Percentiles rank a stretch among this genome's conserved stretches.
Evolutionary conservation across 2,113 vertebrate genomes (phyloP).

Genomic region (Prinia subflava): DNA sequence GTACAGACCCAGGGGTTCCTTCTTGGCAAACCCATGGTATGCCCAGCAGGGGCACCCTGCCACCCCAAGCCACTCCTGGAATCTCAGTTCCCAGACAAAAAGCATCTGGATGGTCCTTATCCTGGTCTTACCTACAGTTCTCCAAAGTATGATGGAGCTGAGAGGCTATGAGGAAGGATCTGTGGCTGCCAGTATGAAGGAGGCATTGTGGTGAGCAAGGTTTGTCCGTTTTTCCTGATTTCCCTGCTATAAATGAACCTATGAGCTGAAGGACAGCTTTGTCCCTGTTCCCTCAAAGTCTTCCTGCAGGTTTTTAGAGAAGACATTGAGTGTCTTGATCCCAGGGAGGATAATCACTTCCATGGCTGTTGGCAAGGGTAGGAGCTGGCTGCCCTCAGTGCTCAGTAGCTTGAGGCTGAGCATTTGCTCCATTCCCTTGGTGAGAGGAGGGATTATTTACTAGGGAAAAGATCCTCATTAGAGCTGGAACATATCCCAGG

Average conservation of each 20-base stretch:
- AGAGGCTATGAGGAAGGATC: neutral
- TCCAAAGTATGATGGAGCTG: neutral
- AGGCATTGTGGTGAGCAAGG: neutral
- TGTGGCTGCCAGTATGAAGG: neutral
- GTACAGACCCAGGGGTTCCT: neutral
- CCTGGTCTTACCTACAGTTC: neutral
- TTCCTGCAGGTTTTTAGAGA: conserved; percentile 17
- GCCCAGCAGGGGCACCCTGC: neutral
- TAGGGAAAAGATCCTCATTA: conserved; percentile 32
- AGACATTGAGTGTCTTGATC: conserved; percentile 38
- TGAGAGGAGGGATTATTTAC: conserved; percentile 34
- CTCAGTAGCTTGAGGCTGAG: conserved; percentile 56
- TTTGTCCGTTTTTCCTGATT: neutral
- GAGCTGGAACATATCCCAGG: conserved; percentile 38
- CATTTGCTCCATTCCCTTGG: conserved; percentile 31
- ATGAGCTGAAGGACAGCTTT: conserved; percentile 13
- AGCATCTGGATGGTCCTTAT: neutral
- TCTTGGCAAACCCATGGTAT: neutral
- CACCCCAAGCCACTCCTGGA: neutral
- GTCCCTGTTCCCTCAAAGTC: neutral
- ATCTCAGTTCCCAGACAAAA: neutral
- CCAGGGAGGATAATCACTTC: conserved; percentile 14
- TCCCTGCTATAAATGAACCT: neutral
- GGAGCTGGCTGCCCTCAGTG: conserved; percentile 34
- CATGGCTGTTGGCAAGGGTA: conserved; percentile 22